Evolutionary conservation across 2,797 vertebrate genomes (phyloP).

Genomic region (Adelosebastes latens): DNA sequence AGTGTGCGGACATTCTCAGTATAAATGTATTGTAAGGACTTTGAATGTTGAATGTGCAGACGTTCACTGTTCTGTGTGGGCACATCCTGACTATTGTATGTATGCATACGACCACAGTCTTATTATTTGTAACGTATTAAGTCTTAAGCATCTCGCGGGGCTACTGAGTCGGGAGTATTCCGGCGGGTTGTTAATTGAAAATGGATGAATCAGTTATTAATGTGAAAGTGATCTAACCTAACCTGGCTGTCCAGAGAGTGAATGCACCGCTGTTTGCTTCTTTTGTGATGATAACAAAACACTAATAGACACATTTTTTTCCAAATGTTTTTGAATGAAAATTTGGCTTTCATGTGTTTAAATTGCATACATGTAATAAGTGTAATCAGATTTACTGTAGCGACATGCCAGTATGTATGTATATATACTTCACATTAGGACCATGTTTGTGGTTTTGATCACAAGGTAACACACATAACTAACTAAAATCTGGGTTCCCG

Average conservation of each 20-base stretch:
- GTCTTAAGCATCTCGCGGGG: constrained; percentile 25
- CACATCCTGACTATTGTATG: constrained; percentile 37
- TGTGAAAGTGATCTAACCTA: neutral
- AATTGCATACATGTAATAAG: constrained; percentile 46
- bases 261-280: constrained; percentile 5
- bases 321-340: neutral
- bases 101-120: constrained; percentile 47
- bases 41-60: constrained; percentile 29
- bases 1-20: neutral
- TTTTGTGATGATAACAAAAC: constrained; percentile 27
- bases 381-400: constrained; percentile 39
- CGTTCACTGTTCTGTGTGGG: constrained; percentile 20
- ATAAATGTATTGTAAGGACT: constrained; percentile 11
- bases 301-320: constrained; percentile 21
- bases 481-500: neutral
- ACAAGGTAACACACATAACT: constrained; percentile 4
- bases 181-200: constrained; percentile 8
- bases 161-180: constrained; percentile 9
- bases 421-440: constrained; percentile 24
- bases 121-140: constrained; percentile 45
- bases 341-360: constrained; percentile 18
- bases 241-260: neutral
- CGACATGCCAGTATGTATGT: constrained; percentile 35
- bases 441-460: neutral
- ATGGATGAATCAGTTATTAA: neutral